A percentile compares a stretch with the other conserved stretches of the same genome.
Evolutionary conservation across 1,140 invertebrate genomes (phyloP).

Genomic region (Glossosoma conforme): DNA sequence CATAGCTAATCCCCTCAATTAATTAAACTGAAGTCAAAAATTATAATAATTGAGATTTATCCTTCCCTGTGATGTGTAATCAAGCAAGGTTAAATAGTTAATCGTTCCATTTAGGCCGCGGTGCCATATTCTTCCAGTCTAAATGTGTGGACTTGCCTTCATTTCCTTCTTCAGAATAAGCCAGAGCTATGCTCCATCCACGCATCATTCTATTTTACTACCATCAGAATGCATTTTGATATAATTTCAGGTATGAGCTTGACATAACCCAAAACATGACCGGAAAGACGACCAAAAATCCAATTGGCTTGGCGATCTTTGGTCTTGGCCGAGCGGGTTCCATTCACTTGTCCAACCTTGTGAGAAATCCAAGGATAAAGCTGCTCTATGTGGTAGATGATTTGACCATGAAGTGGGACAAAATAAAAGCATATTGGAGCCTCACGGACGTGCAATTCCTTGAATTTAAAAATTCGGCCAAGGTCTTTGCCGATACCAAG

Average conservation of each 20-base stretch:
- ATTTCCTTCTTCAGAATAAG: too few species aligned
- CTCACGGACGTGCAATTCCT: conserved; percentile 48
- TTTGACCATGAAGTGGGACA: conserved; percentile 41
- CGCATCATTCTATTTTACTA: background rate
- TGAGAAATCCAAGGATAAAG: conserved; percentile 49
- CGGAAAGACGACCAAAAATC: conserved; percentile 24
- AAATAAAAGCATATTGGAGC: conserved; percentile 50
- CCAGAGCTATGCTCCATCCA: too few species aligned
- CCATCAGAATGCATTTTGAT: background rate
- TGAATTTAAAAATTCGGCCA: conserved; percentile 47
- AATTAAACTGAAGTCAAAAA: too few species aligned
- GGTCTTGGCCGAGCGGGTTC: conserved; percentile 57
- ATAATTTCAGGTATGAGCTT: conserved; percentile 19
- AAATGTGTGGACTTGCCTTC: too few species aligned
- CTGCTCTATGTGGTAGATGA: conserved; percentile 60
- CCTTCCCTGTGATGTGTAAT: too few species aligned
- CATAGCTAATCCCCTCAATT: too few species aligned
- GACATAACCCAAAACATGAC: conserved; percentile 16
- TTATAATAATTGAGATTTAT: too few species aligned
- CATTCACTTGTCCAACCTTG: conserved; percentile 57
- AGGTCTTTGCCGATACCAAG: conserved; percentile 54
- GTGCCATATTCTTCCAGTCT: too few species aligned
- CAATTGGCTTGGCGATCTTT: conserved; percentile 51
- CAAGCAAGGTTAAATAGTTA: too few species aligned
- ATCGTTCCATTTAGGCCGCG: too few species aligned